Conservation (phyloP, 2,888 invertebrate species). For the Blera fallax region DNA sequence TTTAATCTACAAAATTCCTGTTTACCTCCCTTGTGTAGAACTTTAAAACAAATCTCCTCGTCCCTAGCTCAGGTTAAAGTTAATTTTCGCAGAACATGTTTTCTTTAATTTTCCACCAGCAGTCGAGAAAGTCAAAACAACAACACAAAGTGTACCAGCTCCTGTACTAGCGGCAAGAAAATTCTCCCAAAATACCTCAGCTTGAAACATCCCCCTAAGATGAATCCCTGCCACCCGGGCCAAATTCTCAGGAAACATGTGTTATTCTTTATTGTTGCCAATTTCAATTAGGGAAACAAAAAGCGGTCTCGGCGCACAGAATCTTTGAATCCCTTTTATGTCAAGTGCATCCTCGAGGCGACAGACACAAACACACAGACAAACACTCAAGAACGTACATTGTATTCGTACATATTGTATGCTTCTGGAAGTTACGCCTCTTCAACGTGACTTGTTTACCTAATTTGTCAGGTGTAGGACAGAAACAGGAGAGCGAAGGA, state of each 20-base stretch:
- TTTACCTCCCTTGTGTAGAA: background rate
- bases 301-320: slow-evolving; percentile 12
- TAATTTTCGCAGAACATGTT: slow-evolving; percentile 9
- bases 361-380: slow-evolving; percentile 5
- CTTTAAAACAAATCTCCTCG: background rate
- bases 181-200: background rate
- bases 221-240: background rate
- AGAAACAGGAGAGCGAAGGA: background rate
- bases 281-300: slow-evolving; percentile 57
- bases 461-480: slow-evolving; percentile 41
- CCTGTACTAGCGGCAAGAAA: background rate
- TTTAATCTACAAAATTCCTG: background rate
- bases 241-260: slow-evolving; percentile 23
- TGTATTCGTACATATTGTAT: background rate
- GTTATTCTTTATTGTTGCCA: slow-evolving; percentile 50
- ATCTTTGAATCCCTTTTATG: slow-evolving; percentile 51
- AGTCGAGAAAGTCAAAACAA: background rate
- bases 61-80: background rate
- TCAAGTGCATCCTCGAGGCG: slow-evolving; percentile 58
- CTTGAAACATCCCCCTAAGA: background rate
- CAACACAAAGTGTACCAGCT: background rate
- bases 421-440: slow-evolving; percentile 5
- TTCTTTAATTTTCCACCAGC: slow-evolving; percentile 5
- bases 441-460: slow-evolving; percentile 52
- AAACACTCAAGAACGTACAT: background rate